Conservation (phyloP, 1,140 invertebrate genomes). For the Drosophila aff. region DNA sequence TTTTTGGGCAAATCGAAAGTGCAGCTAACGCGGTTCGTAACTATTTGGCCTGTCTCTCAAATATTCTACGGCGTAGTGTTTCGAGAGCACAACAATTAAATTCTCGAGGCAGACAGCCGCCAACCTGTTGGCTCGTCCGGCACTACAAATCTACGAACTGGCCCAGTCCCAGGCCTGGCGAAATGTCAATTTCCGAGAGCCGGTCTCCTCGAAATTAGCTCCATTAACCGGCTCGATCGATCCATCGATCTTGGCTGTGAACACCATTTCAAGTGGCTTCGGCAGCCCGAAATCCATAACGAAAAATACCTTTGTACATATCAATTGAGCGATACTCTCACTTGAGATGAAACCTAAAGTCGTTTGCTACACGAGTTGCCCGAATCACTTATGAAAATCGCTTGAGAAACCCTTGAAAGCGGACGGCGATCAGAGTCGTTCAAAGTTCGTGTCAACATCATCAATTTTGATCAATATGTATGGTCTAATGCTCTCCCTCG, state of each 20-base stretch:
- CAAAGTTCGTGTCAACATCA: conserved; percentile 84
- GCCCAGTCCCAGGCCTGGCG: conserved; percentile 7
- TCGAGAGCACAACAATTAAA: conserved; percentile 69
- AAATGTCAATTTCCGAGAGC: conserved; percentile 55
- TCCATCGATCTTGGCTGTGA: conserved; percentile 47
- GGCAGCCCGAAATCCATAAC: conserved; percentile 34
- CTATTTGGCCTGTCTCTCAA: conserved; percentile 30
- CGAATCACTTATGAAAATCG: conserved; percentile 78
- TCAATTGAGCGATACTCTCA: conserved; percentile 72
- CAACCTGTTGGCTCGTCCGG: conserved; percentile 39
- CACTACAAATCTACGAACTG: conserved; percentile 38
- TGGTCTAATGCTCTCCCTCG: conserved; percentile 47
- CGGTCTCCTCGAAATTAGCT: conserved; percentile 60
- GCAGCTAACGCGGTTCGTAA: conserved; percentile 45
- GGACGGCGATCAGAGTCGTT: conserved; percentile 62
- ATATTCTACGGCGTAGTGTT: conserved; percentile 47
- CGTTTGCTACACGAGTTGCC: conserved; percentile 63
- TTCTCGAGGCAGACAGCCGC: conserved; percentile 49
- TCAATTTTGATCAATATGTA: conserved; percentile 83
- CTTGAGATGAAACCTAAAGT: conserved; percentile 64
- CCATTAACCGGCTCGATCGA: conserved; percentile 25
- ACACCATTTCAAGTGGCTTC: conserved; percentile 37
- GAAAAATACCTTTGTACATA: conserved; percentile 44
- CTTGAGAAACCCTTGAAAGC: conserved; percentile 61
- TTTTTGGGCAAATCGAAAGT: conserved; percentile 60